A percentile compares a stretch with the other conserved stretches of the same genome.
These are phyloP conservation scores for Hirundo rustica DNA, from an alignment of 2,797 vertebrate species.

Conservation along the genomic window DNA sequence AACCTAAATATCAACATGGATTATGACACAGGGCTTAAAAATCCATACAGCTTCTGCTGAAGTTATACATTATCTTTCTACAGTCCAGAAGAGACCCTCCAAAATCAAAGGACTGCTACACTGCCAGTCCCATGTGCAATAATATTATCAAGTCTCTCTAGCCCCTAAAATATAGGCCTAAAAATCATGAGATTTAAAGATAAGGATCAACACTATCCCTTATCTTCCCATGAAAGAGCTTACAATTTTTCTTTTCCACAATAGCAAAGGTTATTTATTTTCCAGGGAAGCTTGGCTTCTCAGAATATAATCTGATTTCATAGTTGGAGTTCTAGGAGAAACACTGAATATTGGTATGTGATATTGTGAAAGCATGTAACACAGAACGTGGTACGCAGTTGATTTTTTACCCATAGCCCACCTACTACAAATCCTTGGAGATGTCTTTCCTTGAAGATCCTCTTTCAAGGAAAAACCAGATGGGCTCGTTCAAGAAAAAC, in stretches of 20 bases:
- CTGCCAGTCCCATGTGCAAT: neutral
- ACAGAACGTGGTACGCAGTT: neutral
- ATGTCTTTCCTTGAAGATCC: too few relatives aligned
- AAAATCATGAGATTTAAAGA: neutral
- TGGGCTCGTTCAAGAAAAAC: neutral
- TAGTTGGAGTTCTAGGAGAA: neutral
- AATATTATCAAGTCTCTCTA: neutral
- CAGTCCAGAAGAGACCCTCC: neutral
- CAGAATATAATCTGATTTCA: constrained; percentile 2
- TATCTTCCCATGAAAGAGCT: neutral
- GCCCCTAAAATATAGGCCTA: neutral
- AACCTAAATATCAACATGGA: neutral
- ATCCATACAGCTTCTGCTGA: neutral
- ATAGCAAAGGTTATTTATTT: neutral
- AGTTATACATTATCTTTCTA: neutral
- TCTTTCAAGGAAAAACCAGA: neutral
- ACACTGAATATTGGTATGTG: neutral
- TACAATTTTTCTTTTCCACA: neutral
- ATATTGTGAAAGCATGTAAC: neutral
- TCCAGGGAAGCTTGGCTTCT: neutral
- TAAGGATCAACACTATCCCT: neutral
- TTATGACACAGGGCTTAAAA: constrained; percentile 5
- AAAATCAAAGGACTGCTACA: neutral
- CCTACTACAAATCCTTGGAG: neutral
- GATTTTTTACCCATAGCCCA: neutral